Evolutionary conservation across 2,888 invertebrate species (phyloP).

Genomic region (Macrophya annulata): DNA sequence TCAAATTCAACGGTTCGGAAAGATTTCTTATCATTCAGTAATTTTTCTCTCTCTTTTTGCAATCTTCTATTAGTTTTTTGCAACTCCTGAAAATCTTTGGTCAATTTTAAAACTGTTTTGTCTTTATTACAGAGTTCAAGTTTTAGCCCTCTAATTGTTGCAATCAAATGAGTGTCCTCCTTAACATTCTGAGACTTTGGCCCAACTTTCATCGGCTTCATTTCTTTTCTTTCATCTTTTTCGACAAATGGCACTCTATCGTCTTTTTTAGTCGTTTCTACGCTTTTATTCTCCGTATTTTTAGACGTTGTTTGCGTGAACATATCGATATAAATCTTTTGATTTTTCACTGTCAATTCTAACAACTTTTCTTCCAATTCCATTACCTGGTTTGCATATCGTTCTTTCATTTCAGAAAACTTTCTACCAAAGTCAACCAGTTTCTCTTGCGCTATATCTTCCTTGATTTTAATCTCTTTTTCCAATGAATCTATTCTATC

Average conservation of each 20-base stretch:
- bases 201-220: conserved; percentile 63
- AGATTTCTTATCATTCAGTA: conserved; percentile 77
- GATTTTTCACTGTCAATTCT: conserved; percentile 66
- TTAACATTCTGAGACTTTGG: conserved; percentile 80
- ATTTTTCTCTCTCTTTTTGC: conserved; percentile 87
- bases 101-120: conserved; percentile 86
- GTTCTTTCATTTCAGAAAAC: conserved; percentile 89
- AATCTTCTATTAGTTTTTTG: conserved; percentile 88
- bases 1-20: conserved; percentile 64
- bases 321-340: conserved; percentile 69
- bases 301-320: conserved; percentile 71
- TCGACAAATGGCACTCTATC: conserved; percentile 67
- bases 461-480: conserved; percentile 87
- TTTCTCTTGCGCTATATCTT: conserved; percentile 86
- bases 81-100: conserved; percentile 89
- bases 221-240: conserved; percentile 67
- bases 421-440: conserved; percentile 88
- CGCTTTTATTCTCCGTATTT: conserved; percentile 68
- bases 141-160: conserved; percentile 90
- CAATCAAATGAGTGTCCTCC: conserved; percentile 89
- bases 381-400: conserved; percentile 85
- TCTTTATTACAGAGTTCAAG: conserved; percentile 88
- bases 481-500: conserved; percentile 87
- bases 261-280: conserved; percentile 69
- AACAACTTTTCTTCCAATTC: conserved; percentile 72